Evolutionary conservation across 2,797 vertebrate species (phyloP), one percentile per base, ranked within the genome.

Genomic region (Lutjanus campechanus): DNA sequence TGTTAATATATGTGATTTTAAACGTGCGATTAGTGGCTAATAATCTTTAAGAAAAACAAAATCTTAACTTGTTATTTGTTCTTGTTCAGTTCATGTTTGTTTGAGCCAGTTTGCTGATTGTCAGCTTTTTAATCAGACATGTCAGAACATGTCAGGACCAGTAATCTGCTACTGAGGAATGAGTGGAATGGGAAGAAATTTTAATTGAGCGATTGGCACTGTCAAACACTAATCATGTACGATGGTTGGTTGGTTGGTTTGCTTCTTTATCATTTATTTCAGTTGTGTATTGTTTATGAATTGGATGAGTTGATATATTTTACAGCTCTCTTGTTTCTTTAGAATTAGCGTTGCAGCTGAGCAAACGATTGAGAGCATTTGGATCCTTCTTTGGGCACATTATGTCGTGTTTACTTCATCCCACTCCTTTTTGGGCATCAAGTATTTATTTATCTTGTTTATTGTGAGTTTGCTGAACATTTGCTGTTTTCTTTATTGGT

Each of bases 81-180:
- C 0, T 20, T n/a, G 4, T 5, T 36, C 29, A 36, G 1, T 43
- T 66, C 62, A 1, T 55, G 7, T 65, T 63, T 40, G 19, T 66
- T 43, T 25, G 2, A 25, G 13, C 1, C 16, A 19, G 16, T 40
- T 8, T 25, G 58, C 25, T 56, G 29, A n/a, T 13, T 16, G 8
- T 69, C 43, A 62, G 3, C n/a, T 12, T 20, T 36, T 36, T 36
- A 36, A 36, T 36, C 29, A 53, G 46, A 79, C 43, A 66, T 53
- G 85, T 58, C 63, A 12, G 8, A 11, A 49, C 69, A 74, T 71
- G 84, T 81, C 67, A 11, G 67, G 4, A 58, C 0, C 44, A 43
- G 17, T 7, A 17, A 72, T 25, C 53, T 20, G 8, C 20, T 11
- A 8, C 17, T n/a, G 0, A 25, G 1, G 29, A 36, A 5, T 4